Percentiles rank a stretch among this genome's conserved stretches.
Conservation (phyloP, 2,113 vertebrate genomes). For the Collichthys lucidus region DNA sequence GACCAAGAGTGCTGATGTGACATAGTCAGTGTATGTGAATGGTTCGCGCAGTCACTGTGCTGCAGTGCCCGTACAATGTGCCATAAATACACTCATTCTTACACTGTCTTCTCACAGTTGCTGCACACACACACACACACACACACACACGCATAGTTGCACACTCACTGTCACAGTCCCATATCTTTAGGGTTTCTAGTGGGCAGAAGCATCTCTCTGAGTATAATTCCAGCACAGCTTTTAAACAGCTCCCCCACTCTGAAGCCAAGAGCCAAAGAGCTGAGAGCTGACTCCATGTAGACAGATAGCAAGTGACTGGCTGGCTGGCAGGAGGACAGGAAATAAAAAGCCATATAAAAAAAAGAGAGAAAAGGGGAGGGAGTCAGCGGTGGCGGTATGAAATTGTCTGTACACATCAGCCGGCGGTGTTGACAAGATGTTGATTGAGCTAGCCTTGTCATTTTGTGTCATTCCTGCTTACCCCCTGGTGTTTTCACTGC, state of each 20-base stretch:
- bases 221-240: constrained; percentile 72
- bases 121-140: constrained; percentile 6
- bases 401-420: constrained; percentile 84
- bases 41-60: constrained; percentile 62
- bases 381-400: constrained; percentile 71
- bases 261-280: constrained; percentile 73
- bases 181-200: constrained; percentile 73
- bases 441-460: constrained; percentile 86
- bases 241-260: constrained; percentile 64
- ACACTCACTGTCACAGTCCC: constrained; percentile 55
- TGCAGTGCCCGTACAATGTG: constrained; percentile 68
- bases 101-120: constrained; percentile 49
- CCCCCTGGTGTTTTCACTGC: constrained; percentile 81
- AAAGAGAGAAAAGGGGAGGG: constrained; percentile 60
- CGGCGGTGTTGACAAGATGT: constrained; percentile 84
- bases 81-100: constrained; percentile 70
- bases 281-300: constrained; percentile 73
- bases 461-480: constrained; percentile 75
- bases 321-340: constrained; percentile 77
- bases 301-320: constrained; percentile 78
- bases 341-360: constrained; percentile 71
- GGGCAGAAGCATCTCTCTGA: constrained; percentile 70
- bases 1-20: constrained; percentile 76
- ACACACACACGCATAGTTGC: not conserved
- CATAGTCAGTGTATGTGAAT: constrained; percentile 65